A percentile compares a stretch with the other conserved stretches of the same genome.
Conservation (phyloP, 2,113 vertebrate species). For the Bufo gargarizans region DNA sequence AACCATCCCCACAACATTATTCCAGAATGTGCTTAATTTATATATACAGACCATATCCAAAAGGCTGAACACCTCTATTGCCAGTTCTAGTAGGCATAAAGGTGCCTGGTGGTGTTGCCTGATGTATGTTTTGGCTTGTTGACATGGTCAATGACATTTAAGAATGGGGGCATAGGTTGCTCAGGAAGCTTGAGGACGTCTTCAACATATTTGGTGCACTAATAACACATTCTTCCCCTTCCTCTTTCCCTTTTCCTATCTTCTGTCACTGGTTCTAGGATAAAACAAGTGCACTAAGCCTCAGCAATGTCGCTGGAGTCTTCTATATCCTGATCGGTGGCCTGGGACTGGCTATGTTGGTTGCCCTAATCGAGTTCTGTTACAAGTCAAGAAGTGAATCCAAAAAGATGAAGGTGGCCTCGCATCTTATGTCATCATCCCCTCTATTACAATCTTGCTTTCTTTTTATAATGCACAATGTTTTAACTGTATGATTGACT, state of each 20-base stretch:
- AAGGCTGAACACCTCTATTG: conserved; percentile 33
- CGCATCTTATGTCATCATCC: conserved; percentile 66
- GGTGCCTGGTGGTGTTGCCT: conserved; percentile 2
- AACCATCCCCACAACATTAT: not conserved
- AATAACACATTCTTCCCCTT: conserved; percentile 67
- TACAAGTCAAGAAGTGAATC: conserved; percentile 99
- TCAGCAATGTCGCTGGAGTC: conserved; percentile 97
- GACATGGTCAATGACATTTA: not conserved
- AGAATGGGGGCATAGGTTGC: not conserved
- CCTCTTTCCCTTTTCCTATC: conserved; percentile 61
- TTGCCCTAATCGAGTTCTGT: conserved; percentile 99
- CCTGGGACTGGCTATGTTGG: conserved; percentile 97
- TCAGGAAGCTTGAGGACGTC: not conserved
- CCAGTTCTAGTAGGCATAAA: not conserved
- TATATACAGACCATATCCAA: conserved; percentile 30
- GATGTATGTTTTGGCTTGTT: conserved; percentile 8
- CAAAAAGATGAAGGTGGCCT: conserved; percentile 97
- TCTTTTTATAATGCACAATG: not conserved
- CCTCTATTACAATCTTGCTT: not conserved
- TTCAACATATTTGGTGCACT: not conserved
- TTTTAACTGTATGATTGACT: not conserved
- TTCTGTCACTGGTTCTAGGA: conserved; percentile 78
- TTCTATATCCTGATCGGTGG: conserved; percentile 99
- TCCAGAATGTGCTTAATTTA: not conserved
- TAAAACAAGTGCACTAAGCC: conserved; percentile 97